Evolutionary conservation across 2,113 vertebrate genomes (phyloP), one percentile per base, ranked within the genome.

Genomic region (Stigmatopora nigra): DNA sequence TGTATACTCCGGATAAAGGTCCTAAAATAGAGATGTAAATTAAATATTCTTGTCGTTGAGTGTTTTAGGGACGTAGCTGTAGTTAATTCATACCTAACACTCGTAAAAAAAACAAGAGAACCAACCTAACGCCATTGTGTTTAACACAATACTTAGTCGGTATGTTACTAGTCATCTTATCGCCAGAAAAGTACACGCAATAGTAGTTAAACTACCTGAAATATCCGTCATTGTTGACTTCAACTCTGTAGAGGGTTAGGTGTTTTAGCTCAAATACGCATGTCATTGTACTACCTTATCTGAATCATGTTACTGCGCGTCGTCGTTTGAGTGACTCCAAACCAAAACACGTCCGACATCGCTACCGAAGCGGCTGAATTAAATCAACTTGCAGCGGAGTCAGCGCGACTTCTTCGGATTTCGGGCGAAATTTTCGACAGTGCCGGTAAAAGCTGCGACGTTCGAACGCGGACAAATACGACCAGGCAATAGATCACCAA

Each of bases 401-500:
- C 53, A 56, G 31, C 53, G 13, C 52, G 22, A 6, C 22, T 12
- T 2, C 53, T 14, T 13, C 12, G 22, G 53, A 9, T 14, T 22
- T 15, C 53, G 53, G 22, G 31, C 53, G 22, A 56, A 22, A 13
- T 13, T 16, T 12, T 31, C 14, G 22, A 56, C 53, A 22, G 22
- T 56, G 6, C 22, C 52, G 11, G 52, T 55, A 12, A 20, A 55
- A 25, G 3, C 11, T 46, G 22, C 52, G 52, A 25, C 20, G 22
- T 56, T 22, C 12, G 14, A 56, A 12, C 11, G 22, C 5, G 2
- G 53, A 56, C 22, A 22, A 15, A 31, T 22, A 31, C 13, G 22
- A 31, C 5, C 22, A 25, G 17, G 63, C 72, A 63, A 53, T 14
- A 6, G 14, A 19, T 13, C 19, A 13, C 20, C 56, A 86, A 86